Evolutionary conservation across 35 echinoderm and acorn worm genomes (phyloP).

Genomic region (Diadema setosum): DNA sequence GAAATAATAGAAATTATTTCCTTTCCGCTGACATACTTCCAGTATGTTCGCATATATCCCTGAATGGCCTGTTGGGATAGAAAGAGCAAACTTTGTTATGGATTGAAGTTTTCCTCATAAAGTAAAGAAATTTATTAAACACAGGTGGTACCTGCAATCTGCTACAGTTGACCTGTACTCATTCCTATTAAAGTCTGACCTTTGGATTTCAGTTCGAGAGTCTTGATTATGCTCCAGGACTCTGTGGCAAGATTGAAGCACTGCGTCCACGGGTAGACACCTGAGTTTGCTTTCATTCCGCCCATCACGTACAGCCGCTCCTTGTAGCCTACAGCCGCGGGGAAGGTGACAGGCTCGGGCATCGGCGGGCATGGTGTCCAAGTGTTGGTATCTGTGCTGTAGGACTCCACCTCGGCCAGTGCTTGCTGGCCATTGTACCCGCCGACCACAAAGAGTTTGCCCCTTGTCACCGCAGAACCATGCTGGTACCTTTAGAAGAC

Average conservation of each 20-base stretch:
- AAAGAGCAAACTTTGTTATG: no score
- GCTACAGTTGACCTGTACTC: no score
- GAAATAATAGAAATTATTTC: no score
- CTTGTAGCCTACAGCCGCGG: constrained; percentile 44
- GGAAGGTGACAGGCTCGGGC: constrained; percentile 66
- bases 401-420: constrained; percentile 39
- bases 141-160: no score
- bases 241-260: constrained; percentile 36
- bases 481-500: constrained; percentile 87
- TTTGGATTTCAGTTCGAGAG: constrained; percentile 52
- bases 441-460: constrained; percentile 49
- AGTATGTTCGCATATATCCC: no score
- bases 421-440: constrained; percentile 41
- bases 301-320: constrained; percentile 74
- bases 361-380: constrained; percentile 61
- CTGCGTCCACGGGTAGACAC: constrained; percentile 45
- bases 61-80: no score
- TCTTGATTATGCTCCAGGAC: constrained; percentile 56
- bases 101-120: no score
- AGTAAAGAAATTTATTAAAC: no score
- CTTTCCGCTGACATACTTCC: no score
- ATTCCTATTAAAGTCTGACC: no score
- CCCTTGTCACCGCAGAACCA: constrained; percentile 22
- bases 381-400: constrained; percentile 8
- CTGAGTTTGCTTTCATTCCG: constrained; percentile 31